Evolutionary conservation across 2,888 invertebrate genomes (phyloP), one percentile per base, ranked within the genome.

Genomic region (Heliconius hortense): DNA sequence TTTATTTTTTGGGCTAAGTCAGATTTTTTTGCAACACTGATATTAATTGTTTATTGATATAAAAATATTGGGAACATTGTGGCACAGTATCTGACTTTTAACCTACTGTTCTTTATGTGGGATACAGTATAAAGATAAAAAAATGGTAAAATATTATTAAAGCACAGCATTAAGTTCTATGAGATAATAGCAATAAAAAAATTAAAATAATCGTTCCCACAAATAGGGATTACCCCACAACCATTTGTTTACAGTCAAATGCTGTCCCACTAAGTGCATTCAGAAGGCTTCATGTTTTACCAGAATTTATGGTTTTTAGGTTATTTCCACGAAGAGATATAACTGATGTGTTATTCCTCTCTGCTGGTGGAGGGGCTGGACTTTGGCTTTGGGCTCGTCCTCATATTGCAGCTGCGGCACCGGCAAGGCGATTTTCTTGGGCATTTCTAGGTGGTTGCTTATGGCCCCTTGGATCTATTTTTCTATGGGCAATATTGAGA

Each of bases 401-500:
- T 64, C 97, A 98, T 86, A 93, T 98, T 88, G 94, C 95, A 76
- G 92, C 92, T n/a, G 95, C 96, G 13, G 88, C 95, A 15, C 95
- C 94, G 43, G 94, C 95, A 76, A 95, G 95, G 79, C 95, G 95
- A 76, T 94, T 96, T 80, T 92, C 95, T 48, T 97, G 96, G 94
- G 97, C 96, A 94, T 97, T 95, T 79, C 84, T 96, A 77, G 97
- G 97, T 72, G 96, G 97, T 66, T 94, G 97, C 15, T 94, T 98
- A 31, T 97, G 98, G 94, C 97, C 97, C 80, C 96, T 98, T 85
- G 98, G 98, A 21, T 98, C 98, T 0, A 97, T 98, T 68, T 95
- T 98, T 76, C 92, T 97, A 79, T 98, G 98, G 97, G 98, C 98
- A 13, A 96, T 98, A 59, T 90, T 97, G 62, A 96, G 98, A 85